Percentiles rank a stretch among this genome's conserved stretches.
These are phyloP conservation scores for Pterophyllum scalare DNA, from an alignment of 2,113 vertebrate genomes.

Conservation along the genomic window DNA sequence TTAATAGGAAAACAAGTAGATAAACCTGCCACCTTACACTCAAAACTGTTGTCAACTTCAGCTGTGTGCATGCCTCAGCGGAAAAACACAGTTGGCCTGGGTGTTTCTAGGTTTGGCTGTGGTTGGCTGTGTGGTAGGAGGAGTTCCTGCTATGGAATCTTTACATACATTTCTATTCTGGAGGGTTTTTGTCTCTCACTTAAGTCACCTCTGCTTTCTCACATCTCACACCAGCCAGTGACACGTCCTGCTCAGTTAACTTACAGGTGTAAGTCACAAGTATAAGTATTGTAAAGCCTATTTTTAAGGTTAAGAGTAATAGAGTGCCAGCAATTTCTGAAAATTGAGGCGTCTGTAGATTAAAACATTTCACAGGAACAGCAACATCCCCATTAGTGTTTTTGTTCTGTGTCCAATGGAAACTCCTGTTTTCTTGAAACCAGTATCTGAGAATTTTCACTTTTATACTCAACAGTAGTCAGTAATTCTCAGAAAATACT, in stretches of 20 bases:
- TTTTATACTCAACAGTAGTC: background rate
- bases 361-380: background rate
- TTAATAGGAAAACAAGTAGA: background rate
- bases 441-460: background rate
- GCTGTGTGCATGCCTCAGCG: background rate
- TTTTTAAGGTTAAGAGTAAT: background rate
- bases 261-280: background rate
- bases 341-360: background rate
- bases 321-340: background rate
- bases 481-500: background rate
- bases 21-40: background rate
- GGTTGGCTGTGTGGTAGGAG: background rate
- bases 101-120: background rate
- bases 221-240: background rate
- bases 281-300: background rate
- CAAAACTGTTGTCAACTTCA: background rate
- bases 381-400: background rate
- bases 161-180: background rate
- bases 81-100: background rate
- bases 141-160: background rate
- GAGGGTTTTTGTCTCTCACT: background rate
- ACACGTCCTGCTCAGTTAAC: background rate
- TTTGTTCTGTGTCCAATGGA: background rate
- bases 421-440: background rate
- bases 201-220: background rate